Evolutionary conservation across 2,113 vertebrate species (phyloP).

Genomic region (Euleptes europaea): DNA sequence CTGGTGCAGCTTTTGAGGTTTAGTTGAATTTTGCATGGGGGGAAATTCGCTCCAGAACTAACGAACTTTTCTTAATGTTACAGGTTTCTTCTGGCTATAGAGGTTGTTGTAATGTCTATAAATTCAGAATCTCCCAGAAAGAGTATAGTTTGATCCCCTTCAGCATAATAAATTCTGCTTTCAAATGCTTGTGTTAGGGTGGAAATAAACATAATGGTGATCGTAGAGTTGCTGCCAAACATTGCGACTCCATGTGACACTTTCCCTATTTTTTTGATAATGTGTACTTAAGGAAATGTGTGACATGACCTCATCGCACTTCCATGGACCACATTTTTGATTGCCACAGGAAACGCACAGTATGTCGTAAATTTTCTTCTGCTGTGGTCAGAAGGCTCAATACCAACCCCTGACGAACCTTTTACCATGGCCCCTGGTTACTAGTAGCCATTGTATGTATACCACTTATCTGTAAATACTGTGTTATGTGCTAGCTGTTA

Average conservation of each 20-base stretch:
- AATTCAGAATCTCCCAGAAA: neutral
- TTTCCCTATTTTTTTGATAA: neutral
- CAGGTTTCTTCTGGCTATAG: neutral
- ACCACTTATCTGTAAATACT: neutral
- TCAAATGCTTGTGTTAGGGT: neutral
- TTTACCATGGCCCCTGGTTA: neutral
- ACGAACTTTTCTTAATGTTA: neutral
- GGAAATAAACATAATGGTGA: neutral
- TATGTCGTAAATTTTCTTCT: neutral
- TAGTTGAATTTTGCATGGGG: neutral
- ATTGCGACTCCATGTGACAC: neutral
- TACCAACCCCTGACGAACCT: neutral
- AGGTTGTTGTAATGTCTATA: neutral
- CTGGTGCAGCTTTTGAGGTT: neutral
- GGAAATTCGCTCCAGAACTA: neutral
- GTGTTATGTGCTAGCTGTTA: neutral
- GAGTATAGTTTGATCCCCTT: no score
- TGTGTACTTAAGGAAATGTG: neutral
- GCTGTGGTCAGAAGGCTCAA: no score
- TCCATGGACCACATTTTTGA: neutral
- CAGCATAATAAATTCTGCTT: no score
- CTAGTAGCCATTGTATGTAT: neutral
- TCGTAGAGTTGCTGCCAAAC: neutral
- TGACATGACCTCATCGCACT: neutral
- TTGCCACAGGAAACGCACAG: neutral